Evolutionary conservation across 1,140 invertebrate species (phyloP), one percentile per base, ranked within the genome.

Genomic region (Thaumatotibia leucotreta): DNA sequence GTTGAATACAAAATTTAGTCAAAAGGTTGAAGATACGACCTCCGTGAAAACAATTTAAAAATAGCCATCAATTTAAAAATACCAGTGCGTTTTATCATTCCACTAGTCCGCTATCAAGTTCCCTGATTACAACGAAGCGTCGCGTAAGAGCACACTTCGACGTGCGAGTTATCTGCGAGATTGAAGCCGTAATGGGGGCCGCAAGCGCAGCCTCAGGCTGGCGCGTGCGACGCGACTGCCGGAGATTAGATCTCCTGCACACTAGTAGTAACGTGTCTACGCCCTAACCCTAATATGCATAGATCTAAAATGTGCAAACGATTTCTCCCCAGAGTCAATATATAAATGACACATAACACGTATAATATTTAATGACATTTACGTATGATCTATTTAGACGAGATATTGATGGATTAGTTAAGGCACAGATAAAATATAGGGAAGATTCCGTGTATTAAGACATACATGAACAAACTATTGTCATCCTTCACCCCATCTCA

Each of bases 91-190:
- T 45, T 45, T 9, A 45, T 45, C 14, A 45, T 45, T 20, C 39
- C 39, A 2, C 50, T 52, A 23, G 50, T 27, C 23, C 20, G 11
- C 50, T 52, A 58, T 58, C 52, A 17, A 58, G 11, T 31, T 14
- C 52, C 14, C 23, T 58, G 52, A 58, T 58, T 58, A 27, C 52
- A 58, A 24, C 52, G 29, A 58, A 58, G 24, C 52, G 24, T 58
- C 52, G 52, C 52, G 52, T 58, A 58, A 52, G 52, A 27, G 52
- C 52, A 58, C 52, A 58, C 52, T 27, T 58, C 24, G 52, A 58
- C 52, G 24, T 27, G 52, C 22, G 24, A 58, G 23, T 58, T 27
- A 58, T 58, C n/a, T 58, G n/a, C 23, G 23, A 27, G 52, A 58
- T 58, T 58, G 52, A 58, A 58, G 52, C 52, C 5, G 52, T 58